Conservation (phyloP, 1,140 invertebrate genomes). For the Pararge aegeria region DNA sequence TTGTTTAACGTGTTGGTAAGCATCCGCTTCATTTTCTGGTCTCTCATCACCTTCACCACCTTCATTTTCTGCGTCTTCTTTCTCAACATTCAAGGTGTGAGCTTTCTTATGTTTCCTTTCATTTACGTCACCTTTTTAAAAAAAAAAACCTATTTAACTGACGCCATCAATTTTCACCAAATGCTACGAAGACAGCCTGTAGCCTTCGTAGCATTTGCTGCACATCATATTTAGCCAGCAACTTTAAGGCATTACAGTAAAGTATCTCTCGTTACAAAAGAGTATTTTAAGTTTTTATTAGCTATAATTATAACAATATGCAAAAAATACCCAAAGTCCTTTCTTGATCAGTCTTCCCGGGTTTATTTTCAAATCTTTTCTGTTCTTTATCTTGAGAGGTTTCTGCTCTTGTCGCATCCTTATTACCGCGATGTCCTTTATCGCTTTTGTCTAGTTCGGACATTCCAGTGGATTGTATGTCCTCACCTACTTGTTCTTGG, state of each 20-base stretch:
- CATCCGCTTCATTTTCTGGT: slow-evolving; percentile 81
- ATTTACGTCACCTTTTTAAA: slow-evolving; percentile 72
- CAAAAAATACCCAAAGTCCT: slow-evolving; percentile 81
- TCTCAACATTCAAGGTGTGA: slow-evolving; percentile 80
- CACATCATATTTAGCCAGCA: no score
- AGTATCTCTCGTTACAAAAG: no score
- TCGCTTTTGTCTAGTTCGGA: slow-evolving; percentile 81
- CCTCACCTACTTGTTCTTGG: slow-evolving; percentile 80
- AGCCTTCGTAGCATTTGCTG: no score
- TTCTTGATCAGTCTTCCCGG: slow-evolving; percentile 82
- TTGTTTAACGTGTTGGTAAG: slow-evolving; percentile 93
- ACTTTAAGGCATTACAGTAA: no score
- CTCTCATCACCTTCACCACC: slow-evolving; percentile 73
- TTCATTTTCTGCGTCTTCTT: slow-evolving; percentile 73
- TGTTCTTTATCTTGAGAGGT: slow-evolving; percentile 52
- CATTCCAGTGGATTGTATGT: slow-evolving; percentile 82
- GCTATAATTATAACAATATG: no score
- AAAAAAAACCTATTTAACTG: no score
- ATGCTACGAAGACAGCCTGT: no score
- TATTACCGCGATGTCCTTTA: slow-evolving; percentile 82
- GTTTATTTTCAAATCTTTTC: slow-evolving; percentile 73
- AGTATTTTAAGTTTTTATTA: no score
- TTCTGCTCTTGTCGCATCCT: slow-evolving; percentile 63
- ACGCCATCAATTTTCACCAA: no score
- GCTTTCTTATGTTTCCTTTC: slow-evolving; percentile 83